Base-by-base conservation (phyloP, 2,888 invertebrate species). In the Holacanthella duospinosa region DNA sequence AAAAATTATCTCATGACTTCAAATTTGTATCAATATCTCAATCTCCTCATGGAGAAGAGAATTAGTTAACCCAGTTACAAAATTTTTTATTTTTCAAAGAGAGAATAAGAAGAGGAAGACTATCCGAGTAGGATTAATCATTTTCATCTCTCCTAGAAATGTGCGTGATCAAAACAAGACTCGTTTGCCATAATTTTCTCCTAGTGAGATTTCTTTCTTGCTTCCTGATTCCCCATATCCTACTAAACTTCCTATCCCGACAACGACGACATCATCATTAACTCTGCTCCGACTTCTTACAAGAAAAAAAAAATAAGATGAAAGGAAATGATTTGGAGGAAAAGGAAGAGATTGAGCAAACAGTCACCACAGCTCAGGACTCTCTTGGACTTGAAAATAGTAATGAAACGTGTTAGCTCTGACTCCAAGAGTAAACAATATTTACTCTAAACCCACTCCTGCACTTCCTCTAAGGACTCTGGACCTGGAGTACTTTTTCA, bases 341-440 rank as follows among this genome's bases (percentile, higher is more conserved):
- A 21, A 21, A 48, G 19, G 21, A 48, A 21, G 21, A 21, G n/a
- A 48, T 48, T 48, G 48, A 48, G 48, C 48, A 48, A 48, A 48
- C 48, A 48, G 36, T n/a, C n/a, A n/a, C n/a, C n/a, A n/a, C n/a
- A n/a, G n/a, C n/a, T n/a, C n/a, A n/a, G n/a, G n/a, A n/a, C n/a
- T n/a, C n/a, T n/a, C n/a, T 48, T 4, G 48, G 21, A 21, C 21
- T 48, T 48, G 6, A 48, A 48, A 48, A 48, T n/a, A 48, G 48
- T n/a, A 48, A 48, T 48, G 48, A 21, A 48, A 48, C 16, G 21
- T 48, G 48, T 48, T 9, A 16, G 48, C 6, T 9, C n/a, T 48
- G 48, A 48, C n/a, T n/a, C n/a, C n/a, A 21, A 48, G 48, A 48
- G 48, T 48, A 48, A 48, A 48, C 48, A 48, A 48, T 48, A 9